A percentile compares a stretch with the other conserved stretches of the same genome.
Evolutionary conservation across 1,140 invertebrate genomes (phyloP).

Genomic region (Drosophila quadrilineata): DNA sequence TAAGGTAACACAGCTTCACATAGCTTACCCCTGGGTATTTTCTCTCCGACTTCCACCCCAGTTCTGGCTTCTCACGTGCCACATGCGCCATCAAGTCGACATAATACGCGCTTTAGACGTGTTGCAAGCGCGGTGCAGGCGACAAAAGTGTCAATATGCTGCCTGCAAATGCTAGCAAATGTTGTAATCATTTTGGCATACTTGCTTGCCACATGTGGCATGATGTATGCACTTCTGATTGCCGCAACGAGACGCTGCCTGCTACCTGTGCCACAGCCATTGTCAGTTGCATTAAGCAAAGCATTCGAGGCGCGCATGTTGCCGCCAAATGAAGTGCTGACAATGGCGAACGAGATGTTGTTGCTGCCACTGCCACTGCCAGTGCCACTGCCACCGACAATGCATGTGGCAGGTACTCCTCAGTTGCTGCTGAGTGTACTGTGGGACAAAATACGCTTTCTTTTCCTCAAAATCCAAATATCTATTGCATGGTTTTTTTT

Average conservation of each 20-base stretch:
- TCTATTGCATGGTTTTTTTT: no score
- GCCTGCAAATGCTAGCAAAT: neutral
- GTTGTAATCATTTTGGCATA: neutral
- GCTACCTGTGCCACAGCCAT: neutral
- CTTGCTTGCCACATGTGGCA: no score
- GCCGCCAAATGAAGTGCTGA: constrained; percentile 79
- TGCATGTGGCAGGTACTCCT: no score
- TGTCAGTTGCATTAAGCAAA: constrained; percentile 71
- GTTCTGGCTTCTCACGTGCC: neutral
- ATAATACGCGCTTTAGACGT: constrained; percentile 2
- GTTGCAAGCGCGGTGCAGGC: constrained; percentile 27
- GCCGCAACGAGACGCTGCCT: neutral
- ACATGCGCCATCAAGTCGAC: neutral
- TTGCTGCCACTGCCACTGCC: neutral
- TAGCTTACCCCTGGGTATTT: neutral
- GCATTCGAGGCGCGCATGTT: constrained; percentile 69
- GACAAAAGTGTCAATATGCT: constrained; percentile 23
- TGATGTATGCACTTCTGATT: neutral
- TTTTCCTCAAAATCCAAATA: no score
- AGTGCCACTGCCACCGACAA: constrained; percentile 25
- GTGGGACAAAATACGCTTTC: no score
- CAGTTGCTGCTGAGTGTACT: no score
- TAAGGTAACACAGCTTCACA: neutral
- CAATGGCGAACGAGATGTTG: constrained; percentile 65
- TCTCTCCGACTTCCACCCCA: neutral